Base-by-base conservation (phyloP, 2,113 vertebrate genomes). In the Labrus mixtus region DNA sequence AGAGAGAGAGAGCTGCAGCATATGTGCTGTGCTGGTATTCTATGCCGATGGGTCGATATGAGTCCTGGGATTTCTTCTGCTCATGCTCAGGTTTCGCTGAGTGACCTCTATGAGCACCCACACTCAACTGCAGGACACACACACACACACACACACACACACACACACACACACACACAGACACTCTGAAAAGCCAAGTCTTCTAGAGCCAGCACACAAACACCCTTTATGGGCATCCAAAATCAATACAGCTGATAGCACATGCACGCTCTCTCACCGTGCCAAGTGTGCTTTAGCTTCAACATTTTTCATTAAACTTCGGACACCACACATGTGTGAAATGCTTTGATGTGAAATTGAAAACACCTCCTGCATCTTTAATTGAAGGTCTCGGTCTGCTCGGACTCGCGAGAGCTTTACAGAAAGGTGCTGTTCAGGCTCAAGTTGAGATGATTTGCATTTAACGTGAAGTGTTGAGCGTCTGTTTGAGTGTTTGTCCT, bases 1-100 rank as follows among this genome's bases (percentile, higher is more conserved):
- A 57, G 79, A 65, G 83, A 64, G 78, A 57, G 78, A 68, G 84
- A 55, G 65, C 73, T 83, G 86, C 80, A 51, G 87, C 78, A 78
- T 78, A 87, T 86, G 88, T 84, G 90, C 90, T 89, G 90, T 82
- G 92, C 84, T 90, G 91, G 87, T 91, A 89, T 91, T 92, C 85
- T 78, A 43, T 77, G 79, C 67, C 68, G 58, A 68, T 56, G 71
- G 90, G 83, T 93, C 90, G 91, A 94, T 94, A 87, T 29, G 78
- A 84, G 89, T 90, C 76, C 86, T 86, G 92, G 90, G 91, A 91
- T 91, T 90, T 86, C 87, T 91, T 86, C 77, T 81, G 83, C 90
- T 77, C 64, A 7, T 33, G 78, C 87, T 94, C 92, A 79, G 88
- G 91, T 94, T 95, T 93, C 93, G 82, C 90, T 88, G 85, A 86